These are phyloP conservation scores for Heteronetta atricapilla DNA, from an alignment of 2,113 vertebrate species.

Conservation along the genomic window DNA sequence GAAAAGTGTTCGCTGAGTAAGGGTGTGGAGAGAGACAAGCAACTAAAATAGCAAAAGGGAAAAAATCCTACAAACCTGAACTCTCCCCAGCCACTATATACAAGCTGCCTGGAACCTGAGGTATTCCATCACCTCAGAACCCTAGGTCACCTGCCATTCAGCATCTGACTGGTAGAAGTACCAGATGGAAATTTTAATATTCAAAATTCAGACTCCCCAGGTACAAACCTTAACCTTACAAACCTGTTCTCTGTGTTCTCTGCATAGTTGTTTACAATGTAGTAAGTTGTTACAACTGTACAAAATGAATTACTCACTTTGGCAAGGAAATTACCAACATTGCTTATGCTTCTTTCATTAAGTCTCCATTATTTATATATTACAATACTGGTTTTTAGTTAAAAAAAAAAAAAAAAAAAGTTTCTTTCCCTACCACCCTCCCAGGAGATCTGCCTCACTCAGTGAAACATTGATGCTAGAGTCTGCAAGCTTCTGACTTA, in stretches of 20 bases:
- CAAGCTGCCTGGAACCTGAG: neutral
- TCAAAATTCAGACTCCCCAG: neutral
- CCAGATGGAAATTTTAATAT: neutral
- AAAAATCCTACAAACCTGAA: neutral
- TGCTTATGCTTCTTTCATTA: neutral
- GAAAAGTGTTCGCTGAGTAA: neutral
- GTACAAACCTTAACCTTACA: neutral
- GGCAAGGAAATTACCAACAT: neutral
- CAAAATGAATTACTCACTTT: neutral
- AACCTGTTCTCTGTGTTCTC: neutral
- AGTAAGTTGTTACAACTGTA: neutral
- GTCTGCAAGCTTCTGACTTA: neutral
- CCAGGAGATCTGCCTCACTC: neutral
- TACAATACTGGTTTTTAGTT: neutral
- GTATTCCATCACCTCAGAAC: neutral
- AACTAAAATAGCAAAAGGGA: neutral
- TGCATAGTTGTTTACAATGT: neutral
- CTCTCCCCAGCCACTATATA: neutral
- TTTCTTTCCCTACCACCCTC: neutral
- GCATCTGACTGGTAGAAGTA: neutral
- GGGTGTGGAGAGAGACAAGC: fast-evolving
- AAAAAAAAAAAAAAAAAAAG: neutral
- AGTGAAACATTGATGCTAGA: neutral
- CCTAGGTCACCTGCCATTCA: neutral
- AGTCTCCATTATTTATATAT: neutral